phyloP scores from a whole-genome alignment of 1,140 invertebrate genomes.

The Hylaeus volcanicus region DNA sequence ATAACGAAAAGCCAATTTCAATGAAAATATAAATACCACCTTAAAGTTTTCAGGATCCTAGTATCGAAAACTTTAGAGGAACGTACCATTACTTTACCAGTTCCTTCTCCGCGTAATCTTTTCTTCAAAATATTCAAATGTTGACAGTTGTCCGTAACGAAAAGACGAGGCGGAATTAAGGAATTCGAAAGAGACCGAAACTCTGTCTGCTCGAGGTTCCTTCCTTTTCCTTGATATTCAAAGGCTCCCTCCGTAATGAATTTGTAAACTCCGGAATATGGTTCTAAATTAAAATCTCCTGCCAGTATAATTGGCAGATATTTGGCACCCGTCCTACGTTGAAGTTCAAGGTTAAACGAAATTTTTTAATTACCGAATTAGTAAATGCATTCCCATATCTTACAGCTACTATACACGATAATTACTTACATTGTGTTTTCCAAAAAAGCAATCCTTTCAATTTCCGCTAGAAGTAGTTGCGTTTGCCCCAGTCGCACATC shows the following conservation, averaged over 20 bases:
- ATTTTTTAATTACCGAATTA: not conserved
- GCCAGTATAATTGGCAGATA: constrained; percentile 91
- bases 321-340: constrained; percentile 67
- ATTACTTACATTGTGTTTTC: constrained; percentile 71
- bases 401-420: not conserved
- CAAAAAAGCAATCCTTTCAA: constrained; percentile 88
- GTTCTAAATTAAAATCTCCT: constrained; percentile 94
- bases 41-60: not conserved
- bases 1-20: not conserved
- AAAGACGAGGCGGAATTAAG: constrained; percentile 81
- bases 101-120: constrained; percentile 70
- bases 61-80: not conserved
- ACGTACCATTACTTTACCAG: constrained; percentile 68
- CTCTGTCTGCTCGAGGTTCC: constrained; percentile 65
- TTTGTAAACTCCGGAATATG: constrained; percentile 86
- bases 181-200: constrained; percentile 65
- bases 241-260: constrained; percentile 86
- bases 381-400: no score
- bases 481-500: constrained; percentile 94
- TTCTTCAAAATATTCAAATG: constrained; percentile 81
- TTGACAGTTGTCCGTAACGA: constrained; percentile 86
- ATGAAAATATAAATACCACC: not conserved
- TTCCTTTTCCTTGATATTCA: constrained; percentile 80
- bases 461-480: constrained; percentile 89
- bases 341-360: constrained; percentile 12